phyloP scores from a whole-genome alignment of 2,797 vertebrate species.

The Alosa sapidissima region DNA sequence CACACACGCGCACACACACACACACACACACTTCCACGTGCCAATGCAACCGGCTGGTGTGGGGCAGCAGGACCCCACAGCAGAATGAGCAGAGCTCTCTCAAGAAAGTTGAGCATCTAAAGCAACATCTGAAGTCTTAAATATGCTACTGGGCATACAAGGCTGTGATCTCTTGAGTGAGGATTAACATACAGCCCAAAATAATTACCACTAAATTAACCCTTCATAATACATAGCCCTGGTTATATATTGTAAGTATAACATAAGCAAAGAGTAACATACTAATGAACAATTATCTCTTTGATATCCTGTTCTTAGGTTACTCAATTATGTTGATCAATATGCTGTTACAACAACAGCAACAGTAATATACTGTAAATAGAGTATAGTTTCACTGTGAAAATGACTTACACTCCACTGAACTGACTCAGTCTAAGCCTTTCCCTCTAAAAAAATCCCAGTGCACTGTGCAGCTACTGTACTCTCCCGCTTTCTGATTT shows the following conservation, averaged over 20 bases:
- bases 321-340: not conserved
- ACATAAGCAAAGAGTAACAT: no score
- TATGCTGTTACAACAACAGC: not conserved
- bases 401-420: not conserved
- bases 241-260: no score
- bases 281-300: no score
- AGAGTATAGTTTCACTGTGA: not conserved
- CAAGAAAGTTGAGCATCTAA: not conserved
- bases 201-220: not conserved
- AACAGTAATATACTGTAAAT: not conserved
- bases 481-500: not conserved
- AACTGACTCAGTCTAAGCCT: not conserved
- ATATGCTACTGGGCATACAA: not conserved
- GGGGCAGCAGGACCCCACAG: not conserved
- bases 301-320: no score
- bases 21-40: not conserved
- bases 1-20: slow-evolving; percentile 3
- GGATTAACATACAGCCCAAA: not conserved
- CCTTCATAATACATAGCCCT: no score
- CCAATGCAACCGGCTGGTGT: not conserved
- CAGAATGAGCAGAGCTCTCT: not conserved
- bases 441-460: not conserved
- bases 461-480: not conserved
- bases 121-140: not conserved
- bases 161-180: not conserved